Percentiles rank a stretch among this genome's conserved stretches.
phyloP scores from a whole-genome alignment of 1,140 invertebrate species.

The Euura lappo region DNA sequence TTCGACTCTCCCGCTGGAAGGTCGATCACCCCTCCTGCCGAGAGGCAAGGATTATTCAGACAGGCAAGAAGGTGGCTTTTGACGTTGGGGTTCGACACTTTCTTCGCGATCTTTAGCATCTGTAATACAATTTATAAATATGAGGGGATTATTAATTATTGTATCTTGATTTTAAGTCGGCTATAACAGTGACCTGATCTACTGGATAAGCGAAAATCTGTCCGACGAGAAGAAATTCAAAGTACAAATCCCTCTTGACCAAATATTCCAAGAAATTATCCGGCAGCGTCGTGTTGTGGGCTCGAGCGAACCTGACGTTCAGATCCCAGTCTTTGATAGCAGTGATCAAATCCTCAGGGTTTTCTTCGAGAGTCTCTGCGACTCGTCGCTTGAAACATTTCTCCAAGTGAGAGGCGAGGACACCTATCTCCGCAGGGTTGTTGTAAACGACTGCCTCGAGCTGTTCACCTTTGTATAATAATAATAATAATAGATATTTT shows the following conservation, averaged over 20 bases:
- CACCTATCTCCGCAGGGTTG: conserved; percentile 40
- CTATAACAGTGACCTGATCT: conserved; percentile 55
- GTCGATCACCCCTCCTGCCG: conserved; percentile 15
- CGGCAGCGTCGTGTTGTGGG: conserved; percentile 64
- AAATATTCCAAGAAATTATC: conserved; percentile 63
- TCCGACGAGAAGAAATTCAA: conserved; percentile 68
- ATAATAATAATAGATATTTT: conserved; percentile 10
- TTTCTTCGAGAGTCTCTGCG: conserved; percentile 24
- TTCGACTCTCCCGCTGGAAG: conserved; percentile 15
- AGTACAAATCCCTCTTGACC: conserved; percentile 65
- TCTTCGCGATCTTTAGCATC: conserved; percentile 33
- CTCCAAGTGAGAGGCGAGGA: conserved; percentile 42
- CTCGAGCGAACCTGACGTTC: conserved; percentile 65
- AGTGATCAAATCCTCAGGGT: conserved; percentile 47
- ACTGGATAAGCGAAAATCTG: conserved; percentile 69
- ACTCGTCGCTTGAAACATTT: conserved; percentile 36
- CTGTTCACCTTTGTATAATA: neutral
- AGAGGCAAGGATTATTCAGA: conserved; percentile 37
- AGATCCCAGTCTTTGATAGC: conserved; percentile 61
- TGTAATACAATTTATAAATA: conserved; percentile 16
- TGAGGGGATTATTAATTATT: conserved; percentile 9
- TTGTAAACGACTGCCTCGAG: conserved; percentile 44
- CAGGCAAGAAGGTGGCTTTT: conserved; percentile 46
- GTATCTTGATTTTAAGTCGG: conserved; percentile 10
- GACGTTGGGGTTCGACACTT: conserved; percentile 42